phyloP scores from a whole-genome alignment of 2,888 invertebrate genomes.

The Coleophora flavipennella region DNA sequence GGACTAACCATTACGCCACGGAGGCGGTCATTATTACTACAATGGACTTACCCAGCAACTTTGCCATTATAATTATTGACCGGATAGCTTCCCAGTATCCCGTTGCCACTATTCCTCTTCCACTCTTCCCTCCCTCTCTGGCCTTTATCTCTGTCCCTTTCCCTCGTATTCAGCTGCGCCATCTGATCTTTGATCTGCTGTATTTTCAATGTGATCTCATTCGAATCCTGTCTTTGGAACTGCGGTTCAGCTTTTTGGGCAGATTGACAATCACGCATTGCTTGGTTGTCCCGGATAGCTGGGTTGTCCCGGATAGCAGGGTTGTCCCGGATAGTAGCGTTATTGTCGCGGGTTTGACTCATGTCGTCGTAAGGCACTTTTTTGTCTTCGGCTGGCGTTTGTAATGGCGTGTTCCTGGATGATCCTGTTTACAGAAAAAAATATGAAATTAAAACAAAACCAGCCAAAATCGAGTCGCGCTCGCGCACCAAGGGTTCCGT shows the following conservation, averaged over 20 bases:
- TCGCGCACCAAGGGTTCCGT: too few relatives aligned
- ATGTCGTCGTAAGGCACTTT: constrained; percentile 19
- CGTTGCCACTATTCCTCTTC: constrained; percentile 39
- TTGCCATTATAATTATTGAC: constrained; percentile 24
- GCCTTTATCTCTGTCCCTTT: neutral
- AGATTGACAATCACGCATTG: neutral
- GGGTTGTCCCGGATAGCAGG: neutral
- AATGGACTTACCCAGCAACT: constrained; percentile 27
- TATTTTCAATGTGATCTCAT: constrained; percentile 44
- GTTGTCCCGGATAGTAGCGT: neutral
- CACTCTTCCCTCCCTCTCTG: constrained; percentile 23
- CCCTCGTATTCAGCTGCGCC: constrained; percentile 28
- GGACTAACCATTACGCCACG: too few relatives aligned
- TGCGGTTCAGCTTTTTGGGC: neutral
- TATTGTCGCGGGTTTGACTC: neutral
- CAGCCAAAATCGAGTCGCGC: too few relatives aligned
- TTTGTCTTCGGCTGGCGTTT: constrained; percentile 21
- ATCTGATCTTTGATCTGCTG: constrained; percentile 54
- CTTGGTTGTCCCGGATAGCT: neutral
- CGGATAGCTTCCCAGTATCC: constrained; percentile 47
- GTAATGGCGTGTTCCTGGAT: constrained; percentile 27
- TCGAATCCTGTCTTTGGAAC: constrained; percentile 15
- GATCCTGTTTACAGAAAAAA: constrained; percentile 17
- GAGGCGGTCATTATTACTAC: too few relatives aligned
- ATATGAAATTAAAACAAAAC: too few relatives aligned